Evolutionary conservation across 2,888 invertebrate species (phyloP).

Genomic region (Eilema griseolum): DNA sequence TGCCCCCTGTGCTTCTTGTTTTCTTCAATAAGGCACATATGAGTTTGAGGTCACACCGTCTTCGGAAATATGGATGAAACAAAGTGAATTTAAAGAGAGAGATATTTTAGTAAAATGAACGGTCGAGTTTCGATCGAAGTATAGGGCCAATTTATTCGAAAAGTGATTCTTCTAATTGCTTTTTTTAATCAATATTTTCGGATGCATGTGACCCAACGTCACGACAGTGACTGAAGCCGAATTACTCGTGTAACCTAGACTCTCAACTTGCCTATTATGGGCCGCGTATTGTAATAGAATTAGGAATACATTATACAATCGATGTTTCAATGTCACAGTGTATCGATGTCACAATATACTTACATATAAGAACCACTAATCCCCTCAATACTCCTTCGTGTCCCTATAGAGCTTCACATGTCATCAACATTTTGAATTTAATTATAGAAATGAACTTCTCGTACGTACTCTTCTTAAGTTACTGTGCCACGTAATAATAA

Average conservation of each 20-base stretch:
- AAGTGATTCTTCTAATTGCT: conserved; percentile 55
- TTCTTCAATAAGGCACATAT: conserved; percentile 75
- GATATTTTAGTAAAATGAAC: conserved; percentile 62
- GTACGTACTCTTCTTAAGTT: neutral
- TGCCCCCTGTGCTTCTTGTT: conserved; percentile 85
- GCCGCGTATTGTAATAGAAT: conserved; percentile 60
- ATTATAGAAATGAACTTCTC: conserved; percentile 5
- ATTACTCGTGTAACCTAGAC: conserved; percentile 68
- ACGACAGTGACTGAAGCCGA: conserved; percentile 69
- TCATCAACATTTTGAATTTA: conserved; percentile 12
- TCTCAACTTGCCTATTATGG: conserved; percentile 57
- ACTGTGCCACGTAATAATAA: too few relatives aligned
- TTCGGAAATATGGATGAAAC: conserved; percentile 63
- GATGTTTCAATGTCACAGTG: conserved; percentile 65
- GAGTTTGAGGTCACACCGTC: conserved; percentile 58
- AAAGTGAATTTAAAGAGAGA: conserved; percentile 63
- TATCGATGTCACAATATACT: conserved; percentile 57
- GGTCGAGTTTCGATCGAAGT: conserved; percentile 51
- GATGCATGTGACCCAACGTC: conserved; percentile 59
- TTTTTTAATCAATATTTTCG: conserved; percentile 63
- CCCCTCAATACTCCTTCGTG: conserved; percentile 28
- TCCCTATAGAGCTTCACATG: conserved; percentile 32
- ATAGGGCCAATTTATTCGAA: conserved; percentile 58
- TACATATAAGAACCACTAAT: conserved; percentile 38
- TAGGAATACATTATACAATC: conserved; percentile 58